Evolutionary conservation across 1,140 invertebrate genomes (phyloP).

Genomic region (Piezodorus guildinii): DNA sequence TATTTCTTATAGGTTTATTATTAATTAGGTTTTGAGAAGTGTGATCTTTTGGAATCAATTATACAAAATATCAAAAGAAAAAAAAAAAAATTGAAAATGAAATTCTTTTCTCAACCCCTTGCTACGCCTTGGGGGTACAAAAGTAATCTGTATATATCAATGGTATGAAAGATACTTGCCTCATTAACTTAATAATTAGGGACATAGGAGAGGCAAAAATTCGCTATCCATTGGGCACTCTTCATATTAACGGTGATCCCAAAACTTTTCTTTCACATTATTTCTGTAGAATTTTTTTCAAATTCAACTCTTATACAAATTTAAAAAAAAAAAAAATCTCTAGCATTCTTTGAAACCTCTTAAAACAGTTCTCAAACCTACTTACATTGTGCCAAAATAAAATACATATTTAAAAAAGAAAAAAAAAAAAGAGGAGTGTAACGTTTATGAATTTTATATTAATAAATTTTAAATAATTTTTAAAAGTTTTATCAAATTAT

Average conservation of each 20-base stretch:
- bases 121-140: neutral
- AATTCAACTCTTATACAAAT: neutral
- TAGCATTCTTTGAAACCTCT: neutral
- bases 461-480: neutral
- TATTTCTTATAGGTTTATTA: conserved; percentile 6
- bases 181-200: conserved; percentile 3
- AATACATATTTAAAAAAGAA: conserved; percentile 3
- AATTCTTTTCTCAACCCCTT: neutral
- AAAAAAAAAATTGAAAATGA: neutral
- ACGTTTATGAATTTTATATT: conserved; percentile 14
- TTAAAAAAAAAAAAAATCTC: neutral
- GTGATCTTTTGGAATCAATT: neutral
- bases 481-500: conserved; percentile 7
- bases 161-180: neutral
- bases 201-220: neutral
- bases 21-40: neutral
- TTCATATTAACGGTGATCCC: neutral
- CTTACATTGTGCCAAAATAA: conserved; percentile 1
- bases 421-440: conserved; percentile 5
- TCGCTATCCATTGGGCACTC: neutral
- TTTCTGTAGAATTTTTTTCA: neutral
- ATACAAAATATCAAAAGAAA: neutral
- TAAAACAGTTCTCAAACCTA: conserved; percentile 2
- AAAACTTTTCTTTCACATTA: neutral
- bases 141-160: conserved; percentile 3